Evolutionary conservation across 2,113 vertebrate species (phyloP).

Genomic region (Hirundichthys speculiger): DNA sequence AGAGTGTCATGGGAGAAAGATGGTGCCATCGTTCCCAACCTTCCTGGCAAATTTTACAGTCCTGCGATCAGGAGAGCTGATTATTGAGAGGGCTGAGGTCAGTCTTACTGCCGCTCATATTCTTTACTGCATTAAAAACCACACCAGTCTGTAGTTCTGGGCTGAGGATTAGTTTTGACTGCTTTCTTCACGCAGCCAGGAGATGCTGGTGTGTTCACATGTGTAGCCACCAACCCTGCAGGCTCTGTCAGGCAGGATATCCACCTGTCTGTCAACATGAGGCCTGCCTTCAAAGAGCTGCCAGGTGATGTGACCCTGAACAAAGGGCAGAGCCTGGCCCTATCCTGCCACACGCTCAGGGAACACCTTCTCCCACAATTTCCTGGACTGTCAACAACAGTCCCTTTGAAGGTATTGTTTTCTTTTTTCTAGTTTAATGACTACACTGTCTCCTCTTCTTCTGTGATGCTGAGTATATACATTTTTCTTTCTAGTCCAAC

Average conservation of each 20-base stretch:
- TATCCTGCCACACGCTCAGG: conserved; percentile 83
- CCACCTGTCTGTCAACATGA: conserved; percentile 83
- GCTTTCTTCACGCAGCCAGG: conserved; percentile 67
- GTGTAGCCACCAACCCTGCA: conserved; percentile 84
- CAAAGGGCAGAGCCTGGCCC: conserved; percentile 83
- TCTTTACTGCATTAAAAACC: too few species aligned
- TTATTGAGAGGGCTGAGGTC: conserved; percentile 86
- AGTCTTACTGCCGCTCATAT: conserved; percentile 4
- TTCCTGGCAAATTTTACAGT: conserved; percentile 77
- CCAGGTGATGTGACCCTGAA: conserved; percentile 83
- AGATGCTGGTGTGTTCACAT: conserved; percentile 87
- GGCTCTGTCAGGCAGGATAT: conserved; percentile 77
- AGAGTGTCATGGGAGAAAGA: conserved; percentile 88
- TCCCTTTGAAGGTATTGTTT: conserved; percentile 77
- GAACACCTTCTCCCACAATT: conserved; percentile 84
- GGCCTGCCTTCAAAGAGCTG: conserved; percentile 87
- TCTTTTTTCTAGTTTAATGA: neutral
- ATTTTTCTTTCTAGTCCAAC: neutral
- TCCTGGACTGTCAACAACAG: conserved; percentile 86
- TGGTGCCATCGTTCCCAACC: conserved; percentile 63
- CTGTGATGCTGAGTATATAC: too few species aligned
- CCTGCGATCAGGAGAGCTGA: conserved; percentile 87
- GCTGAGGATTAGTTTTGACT: neutral
- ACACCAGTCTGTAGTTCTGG: neutral
- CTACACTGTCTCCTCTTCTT: neutral